Base-by-base conservation (phyloP, 2,797 vertebrate species). In the Darevskia mixta region DNA sequence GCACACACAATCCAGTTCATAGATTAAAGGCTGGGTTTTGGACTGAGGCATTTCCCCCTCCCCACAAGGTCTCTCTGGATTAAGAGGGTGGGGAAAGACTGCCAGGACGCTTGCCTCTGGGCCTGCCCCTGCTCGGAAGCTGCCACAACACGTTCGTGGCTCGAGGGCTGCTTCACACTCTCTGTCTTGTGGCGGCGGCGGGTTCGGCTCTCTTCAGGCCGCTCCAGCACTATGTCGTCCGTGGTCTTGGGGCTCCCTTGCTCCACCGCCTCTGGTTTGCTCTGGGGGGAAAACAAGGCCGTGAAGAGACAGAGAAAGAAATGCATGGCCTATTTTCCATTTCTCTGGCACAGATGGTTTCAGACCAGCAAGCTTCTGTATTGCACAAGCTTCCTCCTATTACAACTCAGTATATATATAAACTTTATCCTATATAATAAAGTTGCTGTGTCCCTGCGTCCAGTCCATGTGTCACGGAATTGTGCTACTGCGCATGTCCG, bases 181-280 rank as follows among this genome's bases (percentile, higher is more conserved):
- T 99, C 99, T 0, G 99, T 99, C 95, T 99, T 99, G 96, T 99
- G 99, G 80, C 99, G 96, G 2, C 99, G 96, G 1, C 99, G 97
- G 0, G 97, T 97, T 20, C 98, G 96, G 58, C 97, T 97, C 90
- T 99, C 99, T 90, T 99, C 99, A 3, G 97, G 98, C 79, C 96
- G 98, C 92, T 99, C 99, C 90, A 98, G 97, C 76, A 99, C 97
- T 13, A 99, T 99, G 94, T 99, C 99, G 1, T 99, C 99, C 0
- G 99, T 99, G 20, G 99, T 99, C 95, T 99, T 99, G 3, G 99
- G 99, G 91, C 98, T 98, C 45, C 98, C 98, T 35, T 98, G 96
- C 91, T 99, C 99, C 0, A 98, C 97, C 5, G 97, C 97, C 91
- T 99, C 99, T 35, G 98, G 96, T 88, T 99, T 99, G 95, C 98